Evolutionary conservation across 2,797 vertebrate species (phyloP), one percentile per base, ranked within the genome.

Genomic region (Coregonus suidteri): DNA sequence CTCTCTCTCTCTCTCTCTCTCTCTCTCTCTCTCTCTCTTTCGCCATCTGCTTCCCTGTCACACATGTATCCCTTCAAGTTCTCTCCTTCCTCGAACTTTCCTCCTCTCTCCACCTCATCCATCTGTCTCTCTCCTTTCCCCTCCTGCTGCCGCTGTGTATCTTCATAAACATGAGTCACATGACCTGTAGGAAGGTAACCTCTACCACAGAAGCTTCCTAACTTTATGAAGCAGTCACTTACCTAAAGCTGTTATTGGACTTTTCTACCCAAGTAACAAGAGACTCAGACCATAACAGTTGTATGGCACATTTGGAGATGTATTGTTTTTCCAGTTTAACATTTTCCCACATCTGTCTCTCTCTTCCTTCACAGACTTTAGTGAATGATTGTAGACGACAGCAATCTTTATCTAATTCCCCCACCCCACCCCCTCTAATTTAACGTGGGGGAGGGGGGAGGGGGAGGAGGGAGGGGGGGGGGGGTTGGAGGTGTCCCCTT

Each of bases 141-240:
- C 81, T 75, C 87, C 84, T 77, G 82, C 87, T 84, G 88, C 84
- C 76, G 82, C 87, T 84, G 88, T 81, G 87, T 72, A 81, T 90
- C 82, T 84, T 52, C 87, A 88, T 88, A 87, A 88, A 90, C 83
- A 86, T 65, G 79, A 85, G 81, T 74, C 68, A 71, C 25, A 13
- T 13, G 30, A 66, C 64, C 14, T 64, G 59, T 64, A 7, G 3
- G 2, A 3, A 25, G 6, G 1, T 30, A 9, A 64, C 25, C 68
- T 37, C 68, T 18, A 54, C 16, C 3, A 18, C 53, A 1, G 14
- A 54, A 15, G 53, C 41, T 47, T 47, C 41, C 41, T 11, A 3
- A 11, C 41, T 47, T 47, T 47, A 47, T 47, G 9, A 47, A 47
- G 7, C 2, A 47, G 41, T 3, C 41, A 47, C 41, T 47, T 47